phyloP scores from a whole-genome alignment of 2,888 invertebrate species.

The Spicauda simplicius region DNA sequence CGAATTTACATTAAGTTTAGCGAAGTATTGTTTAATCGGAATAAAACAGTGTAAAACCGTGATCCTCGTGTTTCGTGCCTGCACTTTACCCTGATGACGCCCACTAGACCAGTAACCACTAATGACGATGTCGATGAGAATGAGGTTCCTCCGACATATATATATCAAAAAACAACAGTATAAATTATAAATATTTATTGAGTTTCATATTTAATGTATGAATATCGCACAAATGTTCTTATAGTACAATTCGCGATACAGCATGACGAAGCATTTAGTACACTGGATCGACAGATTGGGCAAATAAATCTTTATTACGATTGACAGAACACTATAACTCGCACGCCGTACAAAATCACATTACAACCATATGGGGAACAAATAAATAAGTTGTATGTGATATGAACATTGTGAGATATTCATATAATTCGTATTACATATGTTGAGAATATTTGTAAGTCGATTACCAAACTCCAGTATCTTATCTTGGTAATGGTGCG shows the following conservation, averaged over 20 bases:
- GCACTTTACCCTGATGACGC: too few relatives aligned
- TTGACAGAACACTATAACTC: background rate
- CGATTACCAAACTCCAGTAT: background rate
- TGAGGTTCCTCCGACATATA: too few relatives aligned
- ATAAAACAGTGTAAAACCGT: too few relatives aligned
- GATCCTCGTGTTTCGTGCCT: too few relatives aligned
- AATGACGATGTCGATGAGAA: too few relatives aligned
- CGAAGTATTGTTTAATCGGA: too few relatives aligned
- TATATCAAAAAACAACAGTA: conserved; percentile 35
- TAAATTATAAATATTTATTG: conserved; percentile 52
- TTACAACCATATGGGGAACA: conserved; percentile 69
- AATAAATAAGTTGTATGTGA: conserved; percentile 69
- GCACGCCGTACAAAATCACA: conserved; percentile 42
- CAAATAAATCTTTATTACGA: conserved; percentile 55
- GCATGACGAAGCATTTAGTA: conserved; percentile 22
- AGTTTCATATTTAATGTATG: conserved; percentile 39
- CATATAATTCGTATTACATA: conserved; percentile 1
- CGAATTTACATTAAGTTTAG: too few relatives aligned
- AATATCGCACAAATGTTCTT: conserved; percentile 41
- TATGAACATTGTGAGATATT: conserved; percentile 37
- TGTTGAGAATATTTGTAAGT: too few relatives aligned
- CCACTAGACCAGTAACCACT: too few relatives aligned
- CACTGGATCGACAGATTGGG: conserved; percentile 52
- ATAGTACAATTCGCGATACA: conserved; percentile 39
- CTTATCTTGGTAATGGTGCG: too few relatives aligned